Percentiles rank a stretch among this genome's conserved stretches.
These are phyloP conservation scores for Poeciliopsis turneri DNA, from an alignment of 2,797 vertebrate genomes.

Conservation along the genomic window DNA sequence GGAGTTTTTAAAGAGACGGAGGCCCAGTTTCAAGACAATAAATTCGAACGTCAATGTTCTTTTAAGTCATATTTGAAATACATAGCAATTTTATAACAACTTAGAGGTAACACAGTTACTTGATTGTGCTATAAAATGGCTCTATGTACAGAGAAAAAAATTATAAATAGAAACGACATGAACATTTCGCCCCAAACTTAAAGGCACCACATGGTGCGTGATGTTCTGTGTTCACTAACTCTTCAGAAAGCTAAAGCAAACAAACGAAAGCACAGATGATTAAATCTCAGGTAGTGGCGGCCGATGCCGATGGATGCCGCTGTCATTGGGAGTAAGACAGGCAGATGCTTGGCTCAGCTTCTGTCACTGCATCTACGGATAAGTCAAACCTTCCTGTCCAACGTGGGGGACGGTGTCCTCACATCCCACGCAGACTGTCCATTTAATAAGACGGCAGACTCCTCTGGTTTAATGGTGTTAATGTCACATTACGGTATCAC, in stretches of 20 bases:
- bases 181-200: not conserved
- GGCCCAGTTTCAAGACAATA: too few species aligned
- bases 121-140: too few species aligned
- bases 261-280: slow-evolving; percentile 52
- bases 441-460: slow-evolving; percentile 12
- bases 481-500: slow-evolving; percentile 21
- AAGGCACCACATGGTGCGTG: not conserved
- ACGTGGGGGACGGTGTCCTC: not conserved
- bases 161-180: not conserved
- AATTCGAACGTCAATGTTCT: too few species aligned
- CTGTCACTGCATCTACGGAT: not conserved
- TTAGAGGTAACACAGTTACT: too few species aligned
- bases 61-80: too few species aligned
- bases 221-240: slow-evolving; percentile 32
- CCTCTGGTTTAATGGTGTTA: slow-evolving; percentile 17
- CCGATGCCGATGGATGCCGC: slow-evolving; percentile 6
- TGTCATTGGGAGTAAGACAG: not conserved
- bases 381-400: not conserved
- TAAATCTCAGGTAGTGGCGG: slow-evolving; percentile 70
- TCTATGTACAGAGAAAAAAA: not conserved
- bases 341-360: not conserved
- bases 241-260: slow-evolving; percentile 43
- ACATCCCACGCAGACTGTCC: not conserved
- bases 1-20: too few species aligned
- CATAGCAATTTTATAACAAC: too few species aligned